Evolutionary conservation across 2,888 invertebrate species (phyloP).

Genomic region (Phrixothrix hirtus): DNA sequence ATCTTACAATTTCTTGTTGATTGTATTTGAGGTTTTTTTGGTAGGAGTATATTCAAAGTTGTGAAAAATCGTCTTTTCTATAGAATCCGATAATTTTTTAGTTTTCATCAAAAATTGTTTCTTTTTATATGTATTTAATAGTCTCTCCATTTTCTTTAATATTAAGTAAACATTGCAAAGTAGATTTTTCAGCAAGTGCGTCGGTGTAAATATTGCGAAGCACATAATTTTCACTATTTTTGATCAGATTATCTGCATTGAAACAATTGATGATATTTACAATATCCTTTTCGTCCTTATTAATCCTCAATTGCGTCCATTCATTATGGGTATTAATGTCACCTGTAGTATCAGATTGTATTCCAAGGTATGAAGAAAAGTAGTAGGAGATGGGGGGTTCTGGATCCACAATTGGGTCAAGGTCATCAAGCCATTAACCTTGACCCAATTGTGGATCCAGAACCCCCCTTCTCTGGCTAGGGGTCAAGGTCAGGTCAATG

Average conservation of each 20-base stretch:
- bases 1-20: slow-evolving; percentile 23
- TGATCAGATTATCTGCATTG: slow-evolving; percentile 25
- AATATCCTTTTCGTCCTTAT: no score
- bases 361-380: slow-evolving; percentile 13
- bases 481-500: no score
- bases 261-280: slow-evolving; percentile 30
- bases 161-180: slow-evolving; percentile 9
- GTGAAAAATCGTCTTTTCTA: slow-evolving; percentile 20
- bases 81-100: no score
- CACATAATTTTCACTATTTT: background rate
- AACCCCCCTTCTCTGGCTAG: no score
- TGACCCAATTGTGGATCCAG: no score
- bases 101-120: no score
- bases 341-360: slow-evolving; percentile 11
- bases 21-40: slow-evolving; percentile 10
- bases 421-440: no score
- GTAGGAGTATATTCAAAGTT: slow-evolving; percentile 11
- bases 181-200: slow-evolving; percentile 6
- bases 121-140: no score
- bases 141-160: slow-evolving; percentile 6
- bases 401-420: no score
- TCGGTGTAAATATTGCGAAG: slow-evolving; percentile 23
- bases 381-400: no score
- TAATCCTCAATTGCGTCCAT: slow-evolving; percentile 35
- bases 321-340: slow-evolving; percentile 32